Base-by-base conservation (phyloP, 1,140 invertebrate genomes). In the Pissodes strobi region DNA sequence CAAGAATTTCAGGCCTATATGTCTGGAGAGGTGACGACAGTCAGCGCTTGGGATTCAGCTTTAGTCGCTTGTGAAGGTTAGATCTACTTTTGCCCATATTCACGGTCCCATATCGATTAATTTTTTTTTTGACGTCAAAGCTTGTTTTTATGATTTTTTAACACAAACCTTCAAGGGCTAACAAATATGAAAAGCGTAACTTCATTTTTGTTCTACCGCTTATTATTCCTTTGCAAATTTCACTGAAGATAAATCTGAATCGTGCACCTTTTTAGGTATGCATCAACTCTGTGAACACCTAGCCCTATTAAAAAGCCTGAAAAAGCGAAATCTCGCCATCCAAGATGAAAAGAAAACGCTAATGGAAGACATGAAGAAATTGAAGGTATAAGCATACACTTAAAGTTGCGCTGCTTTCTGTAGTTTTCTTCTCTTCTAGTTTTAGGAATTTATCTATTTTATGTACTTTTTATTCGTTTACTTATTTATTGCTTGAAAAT, bases 1-100 rank as follows among this genome's bases (percentile, higher is more conserved):
- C 89, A 94, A 64, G 95, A 99, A 79, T 99, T 98, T 79, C 87
- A 97, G 66, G 87, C 90, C 0, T 95, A 97, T 74, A 96, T 98
- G 89, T 89, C 90, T n/a, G 97, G 97, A 62, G 88, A 94, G 75
- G 86, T 88, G 52, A 82, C 89, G 4, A 88, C 88, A 10, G 87
- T 88, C 10, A 88, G 87, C 60, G 86, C 85, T 12, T 90, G 88
- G 87, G 88, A 90, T 77, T 89, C 87, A 34, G 86, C 86, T 43
- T 74, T 89, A 17, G 83, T 88, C 67, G 89, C 90, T 70, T 92
- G 90, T 76, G 90, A 89, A 76, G 86, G 62, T 64, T n/a, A n/a
- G n/a, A n/a, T n/a, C n/a, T n/a, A n/a, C n/a, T n/a, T n/a, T n/a
- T n/a, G n/a, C n/a, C 25, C 15, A 3, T 45, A 10, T 45, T 45